Evolutionary conservation across 2,797 vertebrate genomes (phyloP), one percentile per base, ranked within the genome.

Genomic region (Tragelaphus oryx): DNA sequence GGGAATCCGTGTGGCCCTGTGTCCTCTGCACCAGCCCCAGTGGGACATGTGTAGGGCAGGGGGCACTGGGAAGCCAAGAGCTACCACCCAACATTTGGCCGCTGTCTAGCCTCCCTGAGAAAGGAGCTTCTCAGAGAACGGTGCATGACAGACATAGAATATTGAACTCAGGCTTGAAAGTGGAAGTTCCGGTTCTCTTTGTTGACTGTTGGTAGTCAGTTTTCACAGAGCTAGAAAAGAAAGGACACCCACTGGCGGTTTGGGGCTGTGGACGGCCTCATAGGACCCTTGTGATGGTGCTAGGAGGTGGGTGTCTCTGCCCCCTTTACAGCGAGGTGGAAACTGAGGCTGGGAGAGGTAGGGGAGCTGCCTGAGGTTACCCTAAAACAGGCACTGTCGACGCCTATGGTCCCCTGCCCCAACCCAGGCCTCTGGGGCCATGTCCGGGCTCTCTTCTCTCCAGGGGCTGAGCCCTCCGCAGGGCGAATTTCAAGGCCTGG

Each of bases 91-190:
- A 20, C 26, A 6, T 54, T 16, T 14, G 14, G 20, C 30, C 28
- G 0, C 48, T 11, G 13, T 24, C 8, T 37, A 60, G 54, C 54
- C 44, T 90, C 54, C 74, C 16, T n/a, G 76, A 59, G 80, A 48
- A 8, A 84, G 60, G 30, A 11, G 11, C n/a, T 65, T 89, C 74
- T 76, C 14, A 24, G 71, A 48, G 54, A 68, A 18, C 4, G 17
- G 46, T 0, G 4, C 0, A 0, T 3, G 52, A 50, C 16, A 13
- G 18, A 22, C 7, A 1, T 0, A 22, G 33, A 20, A 26, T 4
- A 1, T 24, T 3, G 6, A 30, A 14, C 8, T 28, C 44, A 10
- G 55, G 20, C 75, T 5, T 16, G 8, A 33, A 54, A 37, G 8
- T 1, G 0, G 52, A n/a, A 71, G 50, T 17, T 44, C 24, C 3